Base-by-base conservation (phyloP, 2,113 vertebrate genomes). In the Alectura lathami region DNA sequence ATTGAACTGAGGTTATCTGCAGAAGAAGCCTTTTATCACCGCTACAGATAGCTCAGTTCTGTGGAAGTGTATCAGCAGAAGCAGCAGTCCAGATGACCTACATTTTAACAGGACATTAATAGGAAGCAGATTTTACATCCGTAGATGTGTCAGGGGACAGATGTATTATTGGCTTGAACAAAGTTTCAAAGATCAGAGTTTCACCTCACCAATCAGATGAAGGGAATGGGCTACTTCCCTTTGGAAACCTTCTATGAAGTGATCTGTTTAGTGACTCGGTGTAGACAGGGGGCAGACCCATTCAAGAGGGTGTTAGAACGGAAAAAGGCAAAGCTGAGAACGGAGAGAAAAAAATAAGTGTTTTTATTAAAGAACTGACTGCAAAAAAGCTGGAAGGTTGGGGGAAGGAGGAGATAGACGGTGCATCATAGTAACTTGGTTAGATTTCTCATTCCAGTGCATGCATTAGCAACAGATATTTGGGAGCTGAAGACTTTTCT, bases 61-160 rank as follows among this genome's bases (percentile, higher is more conserved):
- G 9, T 43, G 40, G 78, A 84, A 83, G 24, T 30, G 20, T 56
- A 73, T 56, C 1, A 4, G 78, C 66, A 91, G 74, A 94, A 89
- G 70, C 36, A 89, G 29, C 51, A 73, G 67, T 17, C 43, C 74
- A 91, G 84, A 38, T 91, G 66, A 91, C 38, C 81, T 70, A 50
- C 26, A 30, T 75, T 26, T 73, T 87, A 56, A 63, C 56, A 87
- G 56, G 48, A 68, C 30, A 59, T 68, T 63, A 86, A 48, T 70
- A 89, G 74, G 66, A 91, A 93, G 59, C 78, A 91, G 89, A 76
- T 79, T 75, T 45, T 86, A 89, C 75, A 81, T 82, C 42, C 43
- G n/a, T 72, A 7, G 53, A 24, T 36, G 23, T 72, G 43, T 68
- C 17, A 1, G 21, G 30, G 45, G n/a, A n/a, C 3, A 4, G 69